phyloP scores from a whole-genome alignment of 2,888 invertebrate genomes.

The Sthenelais limicola region DNA sequence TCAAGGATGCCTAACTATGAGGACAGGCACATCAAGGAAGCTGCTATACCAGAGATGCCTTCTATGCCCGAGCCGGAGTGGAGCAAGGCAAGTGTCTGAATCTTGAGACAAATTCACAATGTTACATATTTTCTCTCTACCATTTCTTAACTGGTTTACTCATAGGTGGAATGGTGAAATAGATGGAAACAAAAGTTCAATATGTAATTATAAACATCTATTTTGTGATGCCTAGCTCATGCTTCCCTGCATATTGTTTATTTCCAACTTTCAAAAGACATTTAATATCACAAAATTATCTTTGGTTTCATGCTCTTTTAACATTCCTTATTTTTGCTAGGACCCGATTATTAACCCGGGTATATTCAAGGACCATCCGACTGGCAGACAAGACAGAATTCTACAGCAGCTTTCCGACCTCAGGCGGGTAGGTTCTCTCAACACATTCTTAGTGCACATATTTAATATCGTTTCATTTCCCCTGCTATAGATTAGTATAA shows the following conservation, averaged over 20 bases:
- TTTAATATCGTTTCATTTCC: not conserved
- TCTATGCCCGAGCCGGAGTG: constrained; percentile 14
- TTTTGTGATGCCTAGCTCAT: no score
- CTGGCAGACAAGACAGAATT: constrained; percentile 67
- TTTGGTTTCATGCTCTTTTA: no score
- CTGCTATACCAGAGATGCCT: constrained; percentile 14
- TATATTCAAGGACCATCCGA: constrained; percentile 66
- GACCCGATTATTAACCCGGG: constrained; percentile 67
- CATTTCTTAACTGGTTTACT: no score
- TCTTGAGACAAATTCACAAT: no score
- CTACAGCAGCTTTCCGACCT: constrained; percentile 68
- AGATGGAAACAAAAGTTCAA: no score
- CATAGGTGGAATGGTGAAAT: no score
- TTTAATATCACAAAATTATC: no score
- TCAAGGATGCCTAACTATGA: constrained; percentile 54
- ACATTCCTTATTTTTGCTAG: constrained; percentile 56
- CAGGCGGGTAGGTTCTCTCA: constrained; percentile 59
- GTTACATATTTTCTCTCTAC: no score
- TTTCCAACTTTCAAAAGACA: no score
- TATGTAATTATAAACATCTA: no score
- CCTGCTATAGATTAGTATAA: not conserved
- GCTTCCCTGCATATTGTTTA: no score
- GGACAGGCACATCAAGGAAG: constrained; percentile 35
- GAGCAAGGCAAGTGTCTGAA: not conserved
- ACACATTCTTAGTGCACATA: not conserved